Percentiles rank a stretch among this genome's conserved stretches.
These are phyloP conservation scores for Oreochromis aureus DNA, from an alignment of 2,113 vertebrate genomes.

Conservation along the genomic window DNA sequence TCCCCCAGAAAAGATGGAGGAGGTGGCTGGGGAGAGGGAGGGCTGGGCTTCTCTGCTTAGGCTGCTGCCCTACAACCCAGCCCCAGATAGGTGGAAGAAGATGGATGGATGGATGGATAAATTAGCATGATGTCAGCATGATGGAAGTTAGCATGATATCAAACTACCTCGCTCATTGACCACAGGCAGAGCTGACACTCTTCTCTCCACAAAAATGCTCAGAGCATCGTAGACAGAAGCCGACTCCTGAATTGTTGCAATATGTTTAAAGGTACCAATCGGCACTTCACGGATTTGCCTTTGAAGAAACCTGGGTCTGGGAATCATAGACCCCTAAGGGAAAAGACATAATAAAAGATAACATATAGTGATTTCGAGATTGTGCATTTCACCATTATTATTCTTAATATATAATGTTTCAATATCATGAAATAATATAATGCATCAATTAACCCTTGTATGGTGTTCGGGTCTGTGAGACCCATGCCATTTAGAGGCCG, in stretches of 20 bases:
- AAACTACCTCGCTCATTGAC: conserved; percentile 78
- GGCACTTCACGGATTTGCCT: conserved; percentile 81
- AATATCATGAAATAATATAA: neutral
- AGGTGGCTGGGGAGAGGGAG: too few species aligned
- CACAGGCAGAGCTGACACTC: conserved; percentile 90
- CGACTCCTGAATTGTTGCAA: conserved; percentile 81
- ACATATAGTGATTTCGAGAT: neutral
- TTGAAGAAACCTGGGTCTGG: conserved; percentile 84
- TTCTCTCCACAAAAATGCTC: conserved; percentile 87
- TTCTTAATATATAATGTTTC: neutral
- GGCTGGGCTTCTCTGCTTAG: too few species aligned
- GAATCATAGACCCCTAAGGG: conserved; percentile 76
- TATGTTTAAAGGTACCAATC: conserved; percentile 84
- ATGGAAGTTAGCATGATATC: neutral
- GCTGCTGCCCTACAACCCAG: too few species aligned
- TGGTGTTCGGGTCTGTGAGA: too few species aligned
- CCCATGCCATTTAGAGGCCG: too few species aligned
- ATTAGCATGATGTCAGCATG: too few species aligned
- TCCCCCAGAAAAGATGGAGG: too few species aligned
- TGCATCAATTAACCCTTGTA: neutral
- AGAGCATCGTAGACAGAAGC: conserved; percentile 81
- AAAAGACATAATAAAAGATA: neutral
- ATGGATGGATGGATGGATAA: too few species aligned
- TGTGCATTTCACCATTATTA: neutral
- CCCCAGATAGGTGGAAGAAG: too few species aligned